Evolutionary conservation across 2,113 vertebrate species (phyloP).

Genomic region (Labeo catla): DNA sequence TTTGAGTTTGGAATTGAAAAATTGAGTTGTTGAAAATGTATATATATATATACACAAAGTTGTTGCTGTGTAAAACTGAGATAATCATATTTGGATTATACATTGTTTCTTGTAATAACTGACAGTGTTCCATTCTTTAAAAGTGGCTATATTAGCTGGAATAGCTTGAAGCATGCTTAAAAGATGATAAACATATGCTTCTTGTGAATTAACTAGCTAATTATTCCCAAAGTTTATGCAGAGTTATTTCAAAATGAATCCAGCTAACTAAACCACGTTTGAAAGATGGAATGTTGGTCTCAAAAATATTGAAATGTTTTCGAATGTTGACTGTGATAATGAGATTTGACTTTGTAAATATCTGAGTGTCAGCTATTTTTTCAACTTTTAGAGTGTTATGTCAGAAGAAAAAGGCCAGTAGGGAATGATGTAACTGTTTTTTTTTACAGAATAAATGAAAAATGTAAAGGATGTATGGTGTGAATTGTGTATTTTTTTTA

Average conservation of each 20-base stretch:
- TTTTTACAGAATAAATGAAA: slow-evolving; percentile 40
- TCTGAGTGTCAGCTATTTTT: slow-evolving; percentile 44
- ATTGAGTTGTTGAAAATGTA: background rate
- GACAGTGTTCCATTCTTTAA: background rate
- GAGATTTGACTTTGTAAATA: slow-evolving; percentile 38
- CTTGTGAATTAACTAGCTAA: background rate
- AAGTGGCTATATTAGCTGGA: background rate
- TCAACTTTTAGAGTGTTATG: background rate
- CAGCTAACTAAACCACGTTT: background rate
- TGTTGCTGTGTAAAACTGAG: background rate
- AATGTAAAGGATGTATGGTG: background rate
- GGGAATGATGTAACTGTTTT: slow-evolving; percentile 36
- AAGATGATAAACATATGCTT: background rate
- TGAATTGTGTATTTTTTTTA: background rate
- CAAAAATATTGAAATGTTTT: slow-evolving; percentile 1
- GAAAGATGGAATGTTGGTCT: background rate
- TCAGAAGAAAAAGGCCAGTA: background rate
- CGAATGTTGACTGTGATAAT: slow-evolving; percentile 15
- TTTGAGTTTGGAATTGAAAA: background rate
- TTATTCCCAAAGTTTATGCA: background rate
- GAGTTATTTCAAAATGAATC: background rate
- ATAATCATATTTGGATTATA: background rate
- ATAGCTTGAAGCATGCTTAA: background rate
- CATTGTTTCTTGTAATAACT: slow-evolving; percentile 10
- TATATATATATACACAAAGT: background rate